Evolutionary conservation across 2,113 vertebrate species (phyloP), one percentile per base, ranked within the genome.

Genomic region (Neotoma lepida): DNA sequence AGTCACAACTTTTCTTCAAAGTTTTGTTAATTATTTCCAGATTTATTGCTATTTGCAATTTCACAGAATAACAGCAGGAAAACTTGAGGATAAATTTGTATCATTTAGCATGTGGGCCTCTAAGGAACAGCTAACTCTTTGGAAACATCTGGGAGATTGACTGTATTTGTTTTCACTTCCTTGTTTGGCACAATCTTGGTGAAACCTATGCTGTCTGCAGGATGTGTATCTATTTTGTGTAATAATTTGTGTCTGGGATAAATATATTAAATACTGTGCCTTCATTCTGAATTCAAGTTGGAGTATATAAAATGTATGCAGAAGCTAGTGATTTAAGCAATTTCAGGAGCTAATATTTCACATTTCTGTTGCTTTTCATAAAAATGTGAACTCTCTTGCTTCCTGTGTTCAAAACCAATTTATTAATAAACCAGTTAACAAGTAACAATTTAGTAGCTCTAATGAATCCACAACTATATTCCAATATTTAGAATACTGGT

Each of bases 301-400:
- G 90, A 85, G 39, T 44, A 15, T 90, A 56, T 26, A 93, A 87
- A 94, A 73, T 61, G 2, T 7, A 35, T 70, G 49, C 87, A 35
- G 24, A 93, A 76, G 12, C 2, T 80, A 85, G 80, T 85, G 2
- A 18, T 49, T 80, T 90, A 86, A 96, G 6, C 2, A 39, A n/a
- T 39, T 70, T 39, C 6, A 15, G 68, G 17, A 70, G 39, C 70
- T 73, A 73, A 20, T 41, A 41, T 24, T 41, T 26, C 9, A 73
- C 9, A 24, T 22, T 81, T 73, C 18, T 9, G 70, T 71, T 95
- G 24, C 4, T 88, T 26, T 33, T 86, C 24, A 93, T 22, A 35
- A 78, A 93, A 90, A 94, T 35, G 10, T 20, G 20, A 49, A 68
- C 28, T 88, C 76, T 35, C 64, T 80, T 93, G 35, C 70, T 95